A percentile compares a stretch with the other conserved stretches of the same genome.
Conservation (phyloP, 2,113 vertebrate genomes). For the Callopanchax toddi region DNA sequence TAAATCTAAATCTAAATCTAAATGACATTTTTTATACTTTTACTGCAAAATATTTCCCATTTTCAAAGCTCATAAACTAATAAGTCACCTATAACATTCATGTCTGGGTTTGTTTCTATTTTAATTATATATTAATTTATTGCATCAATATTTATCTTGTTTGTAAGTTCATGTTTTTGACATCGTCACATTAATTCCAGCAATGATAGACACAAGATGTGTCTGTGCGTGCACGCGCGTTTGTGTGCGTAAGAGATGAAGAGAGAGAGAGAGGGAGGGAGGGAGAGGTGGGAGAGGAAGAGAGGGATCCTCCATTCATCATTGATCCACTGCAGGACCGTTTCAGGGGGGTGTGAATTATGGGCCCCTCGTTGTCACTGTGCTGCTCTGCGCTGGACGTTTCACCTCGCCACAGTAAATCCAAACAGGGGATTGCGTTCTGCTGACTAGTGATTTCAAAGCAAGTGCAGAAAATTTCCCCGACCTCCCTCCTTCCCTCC, state of each 20-base stretch:
- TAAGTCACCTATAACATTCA: too few species aligned
- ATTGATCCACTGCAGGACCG: conserved; percentile 78
- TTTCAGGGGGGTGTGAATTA: conserved; percentile 70
- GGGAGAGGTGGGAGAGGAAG: conserved; percentile 37
- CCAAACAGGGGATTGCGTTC: conserved; percentile 60
- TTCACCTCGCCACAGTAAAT: conserved; percentile 74
- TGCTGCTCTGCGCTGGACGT: conserved; percentile 71
- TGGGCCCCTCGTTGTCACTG: conserved; percentile 72
- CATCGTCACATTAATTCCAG: too few species aligned
- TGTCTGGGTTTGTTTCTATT: too few species aligned
- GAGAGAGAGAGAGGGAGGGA: conserved; percentile 28
- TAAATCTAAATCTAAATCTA: too few species aligned
- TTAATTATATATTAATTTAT: too few species aligned
- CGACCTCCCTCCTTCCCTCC: not conserved
- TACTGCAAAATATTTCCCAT: too few species aligned
- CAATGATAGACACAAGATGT: not conserved
- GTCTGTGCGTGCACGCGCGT: fast-evolving
- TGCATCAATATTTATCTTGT: too few species aligned
- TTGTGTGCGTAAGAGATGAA: not conserved
- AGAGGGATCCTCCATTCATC: conserved; percentile 66
- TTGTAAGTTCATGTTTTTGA: too few species aligned
- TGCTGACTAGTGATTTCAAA: conserved; percentile 61
- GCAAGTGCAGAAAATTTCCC: conserved; percentile 49
- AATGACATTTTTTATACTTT: too few species aligned
- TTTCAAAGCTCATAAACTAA: too few species aligned